Percentiles rank a stretch among this genome's conserved stretches.
phyloP scores from a whole-genome alignment of 2,113 vertebrate species.

The Vicugna pacos region DNA sequence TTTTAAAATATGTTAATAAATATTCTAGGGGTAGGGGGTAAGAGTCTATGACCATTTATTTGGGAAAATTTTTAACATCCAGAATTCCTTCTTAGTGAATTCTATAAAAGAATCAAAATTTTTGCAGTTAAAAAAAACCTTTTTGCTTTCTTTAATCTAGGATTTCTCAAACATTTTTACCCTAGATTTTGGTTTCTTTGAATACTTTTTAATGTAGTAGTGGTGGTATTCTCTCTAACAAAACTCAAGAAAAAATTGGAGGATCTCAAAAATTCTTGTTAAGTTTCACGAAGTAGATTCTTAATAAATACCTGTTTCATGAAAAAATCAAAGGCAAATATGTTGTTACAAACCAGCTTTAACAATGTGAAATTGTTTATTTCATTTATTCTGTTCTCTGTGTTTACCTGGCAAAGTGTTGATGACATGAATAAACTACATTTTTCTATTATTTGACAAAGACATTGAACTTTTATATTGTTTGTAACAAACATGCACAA shows the following conservation, averaged over 20 bases:
- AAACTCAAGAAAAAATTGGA: background rate
- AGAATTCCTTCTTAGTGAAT: background rate
- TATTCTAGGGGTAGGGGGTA: background rate
- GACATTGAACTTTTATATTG: background rate
- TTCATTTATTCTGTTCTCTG: constrained; percentile 26
- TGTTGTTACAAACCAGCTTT: background rate
- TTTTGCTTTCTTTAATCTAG: background rate
- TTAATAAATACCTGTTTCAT: background rate
- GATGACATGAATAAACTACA: background rate
- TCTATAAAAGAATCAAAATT: background rate
- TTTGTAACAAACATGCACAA: constrained; percentile 6
- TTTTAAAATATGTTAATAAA: constrained; percentile 19
- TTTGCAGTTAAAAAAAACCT: background rate
- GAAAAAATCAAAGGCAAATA: constrained; percentile 7
- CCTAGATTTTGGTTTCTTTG: background rate
- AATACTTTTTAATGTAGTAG: background rate
- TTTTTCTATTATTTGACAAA: constrained; percentile 56
- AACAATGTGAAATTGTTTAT: background rate
- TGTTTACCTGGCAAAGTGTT: background rate
- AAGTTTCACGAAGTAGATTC: background rate
- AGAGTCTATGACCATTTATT: background rate
- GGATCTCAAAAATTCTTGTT: background rate
- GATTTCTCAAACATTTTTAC: background rate
- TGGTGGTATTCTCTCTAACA: background rate
- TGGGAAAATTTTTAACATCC: background rate